phyloP scores from a whole-genome alignment of 2,113 vertebrate species.

The Scomber scombrus region DNA sequence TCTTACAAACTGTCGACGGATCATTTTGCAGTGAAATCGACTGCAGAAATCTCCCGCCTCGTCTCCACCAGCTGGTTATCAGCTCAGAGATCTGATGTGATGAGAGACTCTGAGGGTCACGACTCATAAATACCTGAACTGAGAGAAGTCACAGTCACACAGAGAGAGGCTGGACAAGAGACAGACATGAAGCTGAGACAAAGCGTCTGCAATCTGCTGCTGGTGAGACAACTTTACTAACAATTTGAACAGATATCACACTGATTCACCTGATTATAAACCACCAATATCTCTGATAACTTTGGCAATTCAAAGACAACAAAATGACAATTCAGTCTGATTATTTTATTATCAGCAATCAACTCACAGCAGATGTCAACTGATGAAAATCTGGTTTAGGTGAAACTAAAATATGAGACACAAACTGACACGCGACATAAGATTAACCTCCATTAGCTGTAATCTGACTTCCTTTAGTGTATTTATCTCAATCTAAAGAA shows the following conservation, averaged over 20 bases:
- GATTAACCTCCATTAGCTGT: too few relatives aligned
- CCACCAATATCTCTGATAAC: background rate
- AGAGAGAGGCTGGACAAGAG: background rate
- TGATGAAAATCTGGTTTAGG: too few relatives aligned
- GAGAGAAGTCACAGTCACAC: background rate
- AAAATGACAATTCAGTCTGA: too few relatives aligned
- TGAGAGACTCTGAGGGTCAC: background rate
- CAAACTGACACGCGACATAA: too few relatives aligned
- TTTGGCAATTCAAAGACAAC: background rate
- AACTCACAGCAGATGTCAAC: too few relatives aligned
- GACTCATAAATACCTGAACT: slow-evolving; percentile 34
- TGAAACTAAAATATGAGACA: too few relatives aligned
- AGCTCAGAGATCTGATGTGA: background rate
- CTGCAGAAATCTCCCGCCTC: slow-evolving; percentile 39
- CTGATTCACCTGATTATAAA: too few relatives aligned
- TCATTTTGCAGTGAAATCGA: background rate
- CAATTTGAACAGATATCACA: accelerated
- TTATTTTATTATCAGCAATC: too few relatives aligned
- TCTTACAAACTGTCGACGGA: background rate
- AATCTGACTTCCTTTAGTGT: too few relatives aligned
- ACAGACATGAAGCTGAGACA: slow-evolving; percentile 47
- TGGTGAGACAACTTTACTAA: slow-evolving; percentile 63
- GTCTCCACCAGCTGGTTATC: background rate
- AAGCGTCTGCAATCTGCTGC: background rate
- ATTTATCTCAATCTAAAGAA: too few relatives aligned